phyloP scores from a whole-genome alignment of 2,797 vertebrate species.

The Vespertilio murinus region DNA sequence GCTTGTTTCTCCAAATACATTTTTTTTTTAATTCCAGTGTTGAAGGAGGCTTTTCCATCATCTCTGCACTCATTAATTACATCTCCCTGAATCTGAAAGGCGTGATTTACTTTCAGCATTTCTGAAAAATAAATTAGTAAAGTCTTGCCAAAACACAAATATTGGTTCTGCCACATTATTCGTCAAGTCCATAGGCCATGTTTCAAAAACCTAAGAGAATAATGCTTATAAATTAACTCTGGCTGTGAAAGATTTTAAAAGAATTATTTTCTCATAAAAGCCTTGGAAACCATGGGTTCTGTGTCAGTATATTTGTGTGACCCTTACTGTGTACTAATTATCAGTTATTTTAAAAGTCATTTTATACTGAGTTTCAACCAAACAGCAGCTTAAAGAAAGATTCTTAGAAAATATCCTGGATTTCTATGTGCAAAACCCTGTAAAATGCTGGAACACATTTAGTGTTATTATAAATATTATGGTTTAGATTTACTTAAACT shows the following conservation, averaged over 20 bases:
- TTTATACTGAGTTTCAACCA: slow-evolving; percentile 62
- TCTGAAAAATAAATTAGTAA: slow-evolving; percentile 77
- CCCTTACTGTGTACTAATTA: slow-evolving; percentile 75
- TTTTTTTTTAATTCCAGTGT: slow-evolving; percentile 41
- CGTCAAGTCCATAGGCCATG: slow-evolving; percentile 67
- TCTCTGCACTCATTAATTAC: slow-evolving; percentile 71
- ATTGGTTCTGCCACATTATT: slow-evolving; percentile 79
- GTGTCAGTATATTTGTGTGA: slow-evolving; percentile 69
- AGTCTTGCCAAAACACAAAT: slow-evolving; percentile 76
- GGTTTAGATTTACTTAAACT: slow-evolving; percentile 40
- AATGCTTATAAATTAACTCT: slow-evolving; percentile 75
- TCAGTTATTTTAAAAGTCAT: slow-evolving; percentile 70
- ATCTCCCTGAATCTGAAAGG: slow-evolving; percentile 70
- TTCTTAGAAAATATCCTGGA: slow-evolving; percentile 68
- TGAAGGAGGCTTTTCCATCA: slow-evolving; percentile 47
- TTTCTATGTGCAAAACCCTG: slow-evolving; percentile 49
- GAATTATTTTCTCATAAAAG: slow-evolving; percentile 74
- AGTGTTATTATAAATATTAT: slow-evolving; percentile 52
- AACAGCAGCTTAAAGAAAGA: slow-evolving; percentile 48
- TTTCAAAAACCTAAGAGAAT: slow-evolving; percentile 72
- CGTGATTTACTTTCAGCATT: slow-evolving; percentile 69
- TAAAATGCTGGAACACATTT: slow-evolving; percentile 40
- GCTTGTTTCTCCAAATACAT: slow-evolving; percentile 31
- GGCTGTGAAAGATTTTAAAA: slow-evolving; percentile 72
- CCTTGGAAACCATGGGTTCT: slow-evolving; percentile 64